Conservation (phyloP, 2,113 vertebrate species). For the Engraulis encrasicolus region DNA sequence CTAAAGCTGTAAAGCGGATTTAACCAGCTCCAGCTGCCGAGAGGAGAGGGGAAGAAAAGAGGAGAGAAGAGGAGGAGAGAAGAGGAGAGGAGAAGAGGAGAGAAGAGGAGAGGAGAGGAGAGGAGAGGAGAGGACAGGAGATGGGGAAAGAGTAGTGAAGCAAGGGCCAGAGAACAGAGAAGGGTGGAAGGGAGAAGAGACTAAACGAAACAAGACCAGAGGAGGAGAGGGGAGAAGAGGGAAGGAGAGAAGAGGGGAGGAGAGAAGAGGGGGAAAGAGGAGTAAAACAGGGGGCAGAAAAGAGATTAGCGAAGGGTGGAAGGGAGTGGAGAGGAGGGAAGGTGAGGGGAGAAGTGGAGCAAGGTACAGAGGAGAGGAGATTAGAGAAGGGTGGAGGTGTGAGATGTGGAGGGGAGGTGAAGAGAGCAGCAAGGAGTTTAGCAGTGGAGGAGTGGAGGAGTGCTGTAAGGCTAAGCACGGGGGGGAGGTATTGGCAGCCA, state of each 20-base stretch:
- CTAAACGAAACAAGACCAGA: too few relatives aligned
- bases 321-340: background rate
- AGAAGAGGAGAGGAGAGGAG: too few relatives aligned
- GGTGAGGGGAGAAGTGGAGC: too few relatives aligned
- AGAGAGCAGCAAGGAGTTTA: background rate
- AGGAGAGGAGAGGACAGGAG: background rate
- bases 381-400: background rate
- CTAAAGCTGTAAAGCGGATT: slow-evolving; percentile 37
- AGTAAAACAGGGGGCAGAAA: background rate
- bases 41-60: background rate
- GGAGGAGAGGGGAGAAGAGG: background rate
- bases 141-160: background rate
- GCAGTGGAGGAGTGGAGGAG: slow-evolving; percentile 53
- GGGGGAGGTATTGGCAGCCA: background rate
- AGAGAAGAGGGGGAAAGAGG: background rate
- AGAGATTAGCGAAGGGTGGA: background rate
- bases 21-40: slow-evolving; percentile 35
- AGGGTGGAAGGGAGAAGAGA: background rate
- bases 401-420: slow-evolving; percentile 20
- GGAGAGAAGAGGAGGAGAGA: background rate
- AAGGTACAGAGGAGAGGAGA: background rate
- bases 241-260: background rate
- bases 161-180: background rate
- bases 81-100: too few relatives aligned
- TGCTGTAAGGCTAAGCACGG: background rate